Percentiles rank a stretch among this genome's conserved stretches.
phyloP scores from a whole-genome alignment of 2,888 invertebrate species.

The Lasioglossum pauxillum region DNA sequence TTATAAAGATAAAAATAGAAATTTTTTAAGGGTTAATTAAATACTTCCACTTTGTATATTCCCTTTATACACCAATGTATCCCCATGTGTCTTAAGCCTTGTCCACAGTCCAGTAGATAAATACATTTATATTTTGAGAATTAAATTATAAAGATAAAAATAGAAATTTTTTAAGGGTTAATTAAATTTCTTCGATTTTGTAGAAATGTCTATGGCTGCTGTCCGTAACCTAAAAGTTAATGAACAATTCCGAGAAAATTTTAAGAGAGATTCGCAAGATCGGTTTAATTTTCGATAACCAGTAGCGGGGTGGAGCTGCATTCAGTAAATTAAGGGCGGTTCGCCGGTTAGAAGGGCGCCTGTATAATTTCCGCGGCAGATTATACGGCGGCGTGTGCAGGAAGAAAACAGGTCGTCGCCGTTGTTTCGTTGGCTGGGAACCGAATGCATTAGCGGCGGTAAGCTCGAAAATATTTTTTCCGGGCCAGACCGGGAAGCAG shows the following conservation, averaged over 20 bases:
- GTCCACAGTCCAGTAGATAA: too few relatives aligned
- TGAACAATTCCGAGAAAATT: background rate
- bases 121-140: too few relatives aligned
- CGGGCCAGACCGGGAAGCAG: constrained; percentile 31
- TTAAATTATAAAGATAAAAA: too few relatives aligned
- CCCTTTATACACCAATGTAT: too few relatives aligned
- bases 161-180: too few relatives aligned
- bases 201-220: too few relatives aligned
- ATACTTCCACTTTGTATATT: too few relatives aligned
- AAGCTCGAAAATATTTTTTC: constrained; percentile 43
- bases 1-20: too few relatives aligned
- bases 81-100: too few relatives aligned
- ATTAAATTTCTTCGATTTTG: too few relatives aligned
- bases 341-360: constrained; percentile 14
- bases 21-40: too few relatives aligned
- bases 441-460: constrained; percentile 47
- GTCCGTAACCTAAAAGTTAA: too few relatives aligned
- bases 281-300: background rate
- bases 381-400: constrained; percentile 1
- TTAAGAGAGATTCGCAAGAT: background rate
- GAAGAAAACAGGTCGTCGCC: background rate
- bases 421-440: constrained; percentile 37
- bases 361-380: constrained; percentile 5
- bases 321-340: constrained; percentile 51
- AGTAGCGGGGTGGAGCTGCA: background rate